Base-by-base conservation (phyloP, 1,140 invertebrate species). In the Tetranychus urticae region DNA sequence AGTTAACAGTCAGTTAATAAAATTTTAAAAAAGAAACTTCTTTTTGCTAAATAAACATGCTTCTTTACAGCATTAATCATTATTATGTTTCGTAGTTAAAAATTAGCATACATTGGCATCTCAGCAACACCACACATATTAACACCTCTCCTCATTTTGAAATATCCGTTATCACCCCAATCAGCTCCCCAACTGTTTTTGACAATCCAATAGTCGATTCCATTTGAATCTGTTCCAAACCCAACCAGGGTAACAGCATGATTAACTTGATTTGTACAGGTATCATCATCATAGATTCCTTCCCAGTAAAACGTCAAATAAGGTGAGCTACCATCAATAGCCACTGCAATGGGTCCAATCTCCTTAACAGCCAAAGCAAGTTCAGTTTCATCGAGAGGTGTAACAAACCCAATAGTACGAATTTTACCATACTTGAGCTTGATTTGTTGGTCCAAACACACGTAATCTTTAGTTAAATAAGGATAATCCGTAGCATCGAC, bases 321-420 rank as follows among this genome's bases (percentile, higher is more conserved):
- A 13, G 64, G 65, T 37, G 66, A 73, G 55, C 71, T 71, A 23
- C 90, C 90, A 75, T 96, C 90, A 69, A 97, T 96, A 3, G 82
- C 82, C 12, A 97, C 83, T 3, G 89, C 92, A 37, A 96, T 79
- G 0, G 91, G 91, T 0, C 91, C 91, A 69, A 92, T 78, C 64
- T 88, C 86, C 58, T 83, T 80, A 36, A 97, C 75, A 3, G 91
- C 89, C 67, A 88, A 71, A 73, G 83, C 85, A 34, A 97, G 74
- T 36, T 88, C 88, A 66, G 84, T 77, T 54, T 79, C 74, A 71
- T 85, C 78, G 60, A 78, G 77, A 5, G 81, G 68, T 13, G 88
- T 88, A 1, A 96, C 86, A 71, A 92, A 94, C 3, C 92, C 87
- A 70, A 81, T 96, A 39, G 84, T 83, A 33, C 79, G 82, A 58